Evolutionary conservation across 1,140 invertebrate species (phyloP), one percentile per base, ranked within the genome.

Genomic region (Papilio machaon): DNA sequence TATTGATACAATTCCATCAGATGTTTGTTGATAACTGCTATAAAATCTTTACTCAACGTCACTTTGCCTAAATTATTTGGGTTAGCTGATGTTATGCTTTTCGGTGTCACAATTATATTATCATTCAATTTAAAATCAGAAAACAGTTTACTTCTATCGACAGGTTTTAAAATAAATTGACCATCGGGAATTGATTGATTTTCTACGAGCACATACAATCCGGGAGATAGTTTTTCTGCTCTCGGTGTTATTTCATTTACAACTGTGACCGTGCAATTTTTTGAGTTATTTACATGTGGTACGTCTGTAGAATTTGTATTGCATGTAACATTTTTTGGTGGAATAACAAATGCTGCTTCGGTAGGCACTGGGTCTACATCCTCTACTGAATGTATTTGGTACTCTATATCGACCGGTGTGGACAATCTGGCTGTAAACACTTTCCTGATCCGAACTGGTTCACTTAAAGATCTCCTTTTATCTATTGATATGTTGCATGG

Each of bases 401-500:
- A 91, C 74, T 87, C 87, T 23, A 91, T 77, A 80, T 91, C 88
- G 7, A 91, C 88, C 23, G 90, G 90, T 13, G 85, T 84, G 6
- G 83, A 84, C 80, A 91, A 82, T 84, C 80, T 86, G 0, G 89
- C 90, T 10, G 86, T 85, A 75, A 91, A 91, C 2, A 91, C 81
- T 81, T 88, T 89, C 54, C 84, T 82, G 0, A 90, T 81, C 64
- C 81, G 84, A 10, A 84, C 38, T 10, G 85, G 80, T 19, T 87
- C 83, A 67, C 46, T 60, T 49, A 86, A 67, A 15, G 88, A 88
- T 81, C 86, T 83, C 60, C 87, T 90, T 47, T 80, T 83, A 52
- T 81, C 82, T 73, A 75, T 77, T n/a, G 82, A 64, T 13, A 84
- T 15, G 47, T 84, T 82, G 46, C 84, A 85, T 1, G 88, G 89